Conservation (phyloP, 2,797 vertebrate species). For the Schizothorax lantsangensis region DNA sequence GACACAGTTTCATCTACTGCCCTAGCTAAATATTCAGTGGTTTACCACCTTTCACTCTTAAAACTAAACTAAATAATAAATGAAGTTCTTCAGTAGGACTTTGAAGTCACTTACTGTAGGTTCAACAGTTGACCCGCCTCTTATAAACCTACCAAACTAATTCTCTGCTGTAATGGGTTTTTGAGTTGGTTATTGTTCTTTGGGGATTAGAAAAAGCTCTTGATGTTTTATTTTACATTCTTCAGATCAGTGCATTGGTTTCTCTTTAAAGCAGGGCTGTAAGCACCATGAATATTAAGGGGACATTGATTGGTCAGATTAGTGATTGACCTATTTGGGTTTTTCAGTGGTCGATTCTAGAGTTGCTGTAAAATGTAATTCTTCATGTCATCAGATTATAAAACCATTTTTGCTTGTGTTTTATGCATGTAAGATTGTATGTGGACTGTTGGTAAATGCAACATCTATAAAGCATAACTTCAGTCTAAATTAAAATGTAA, state of each 20-base stretch:
- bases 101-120: background rate
- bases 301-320: background rate
- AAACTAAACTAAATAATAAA: background rate
- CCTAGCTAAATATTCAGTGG: background rate
- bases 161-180: background rate
- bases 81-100: background rate
- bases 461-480: background rate
- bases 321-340: background rate
- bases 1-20: background rate
- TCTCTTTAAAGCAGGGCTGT: background rate
- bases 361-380: background rate
- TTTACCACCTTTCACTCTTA: background rate
- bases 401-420: background rate
- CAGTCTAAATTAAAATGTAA: background rate
- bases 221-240: slow-evolving; percentile 1
- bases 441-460: background rate
- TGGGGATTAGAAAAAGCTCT: background rate
- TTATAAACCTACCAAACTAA: background rate
- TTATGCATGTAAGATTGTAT: background rate
- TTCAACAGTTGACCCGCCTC: background rate
- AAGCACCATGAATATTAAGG: background rate
- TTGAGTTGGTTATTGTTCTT: background rate
- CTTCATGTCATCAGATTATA: background rate
- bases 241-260: background rate
- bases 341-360: background rate